Percentiles rank a stretch among this genome's conserved stretches.
Conservation (phyloP, 2,888 invertebrate genomes). For the Catotricha subobsoleta region DNA sequence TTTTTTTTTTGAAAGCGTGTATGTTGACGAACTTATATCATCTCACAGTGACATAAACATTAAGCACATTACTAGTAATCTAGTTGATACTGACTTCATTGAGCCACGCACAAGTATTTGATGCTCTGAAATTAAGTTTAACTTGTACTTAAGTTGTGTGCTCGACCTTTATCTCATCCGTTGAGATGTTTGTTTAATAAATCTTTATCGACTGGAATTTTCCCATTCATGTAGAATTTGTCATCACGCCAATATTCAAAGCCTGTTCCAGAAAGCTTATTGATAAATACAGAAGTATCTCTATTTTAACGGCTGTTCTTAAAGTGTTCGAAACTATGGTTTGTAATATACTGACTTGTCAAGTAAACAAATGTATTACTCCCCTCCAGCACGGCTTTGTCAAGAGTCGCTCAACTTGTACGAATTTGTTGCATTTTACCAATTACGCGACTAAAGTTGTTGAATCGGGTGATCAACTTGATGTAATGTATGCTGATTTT, state of each 20-base stretch:
- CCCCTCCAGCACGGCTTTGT: constrained; percentile 1
- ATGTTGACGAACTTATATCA: too few relatives aligned
- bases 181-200: too few relatives aligned
- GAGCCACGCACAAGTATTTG: too few relatives aligned
- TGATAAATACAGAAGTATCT: neutral
- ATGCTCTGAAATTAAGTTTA: too few relatives aligned
- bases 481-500: constrained; percentile 2
- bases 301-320: neutral
- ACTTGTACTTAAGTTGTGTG: too few relatives aligned
- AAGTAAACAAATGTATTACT: neutral
- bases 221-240: too few relatives aligned
- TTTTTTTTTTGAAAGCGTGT: too few relatives aligned
- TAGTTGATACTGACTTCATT: too few relatives aligned
- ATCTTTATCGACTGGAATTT: too few relatives aligned
- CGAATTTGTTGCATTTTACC: constrained; percentile 4
- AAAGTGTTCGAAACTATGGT: neutral
- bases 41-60: too few relatives aligned
- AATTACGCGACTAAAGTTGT: neutral
- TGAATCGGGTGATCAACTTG: neutral
- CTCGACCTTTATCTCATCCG: too few relatives aligned
- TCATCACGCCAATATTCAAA: constrained; percentile 1
- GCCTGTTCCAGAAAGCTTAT: neutral
- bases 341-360: neutral
- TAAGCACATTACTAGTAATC: too few relatives aligned
- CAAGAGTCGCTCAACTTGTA: neutral